Evolutionary conservation across 2,888 invertebrate genomes (phyloP), one percentile per base, ranked within the genome.

Genomic region (Keiferia lycopersicella): DNA sequence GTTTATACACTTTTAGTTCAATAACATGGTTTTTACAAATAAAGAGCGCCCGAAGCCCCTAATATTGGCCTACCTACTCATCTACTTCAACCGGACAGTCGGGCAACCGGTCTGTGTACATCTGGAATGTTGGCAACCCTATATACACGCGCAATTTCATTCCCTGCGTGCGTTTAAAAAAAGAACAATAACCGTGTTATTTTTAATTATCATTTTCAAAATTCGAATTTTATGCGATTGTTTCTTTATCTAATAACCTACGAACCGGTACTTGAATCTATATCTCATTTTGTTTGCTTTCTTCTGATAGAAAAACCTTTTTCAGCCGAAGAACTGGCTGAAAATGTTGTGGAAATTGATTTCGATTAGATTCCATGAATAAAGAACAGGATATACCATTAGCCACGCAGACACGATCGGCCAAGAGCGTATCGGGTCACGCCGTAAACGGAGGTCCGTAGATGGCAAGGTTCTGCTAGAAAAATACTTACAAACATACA

Each of bases 321-420:
- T 45, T 3, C 7, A 16, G 16, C 6, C 45, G 14, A 45, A 16
- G n/a, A n/a, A 45, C 14, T 45, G 45, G 16, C 45, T 45, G 45
- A 45, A n/a, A 45, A 45, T n/a, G 45, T 16, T 0, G 16, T 45
- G 45, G 16, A 45, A 45, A 45, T 45, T 16, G 16, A 45, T 45
- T 45, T 45, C 6, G 16, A 45, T 45, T 45, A 16, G 45, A 45
- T 45, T 45, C 45, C 45, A 45, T 45, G 45, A 45, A 45, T 45
- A 45, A 45, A 45, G 45, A 45, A 45, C 45, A 45, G 45, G 45
- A 45, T 45, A 45, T 45, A 16, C 45, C 45, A 45, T 45, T 45
- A 45, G 45, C n/a, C 45, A 45, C 45, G 45, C 16, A 45, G 16
- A 45, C 45, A 45, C n/a, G 6, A 45, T 16, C 16, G 45, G 45